Percentiles rank a stretch among this genome's conserved stretches.
These are phyloP conservation scores for Xestia c-nigrum DNA, from an alignment of 2,888 invertebrate species.

Conservation along the genomic window DNA sequence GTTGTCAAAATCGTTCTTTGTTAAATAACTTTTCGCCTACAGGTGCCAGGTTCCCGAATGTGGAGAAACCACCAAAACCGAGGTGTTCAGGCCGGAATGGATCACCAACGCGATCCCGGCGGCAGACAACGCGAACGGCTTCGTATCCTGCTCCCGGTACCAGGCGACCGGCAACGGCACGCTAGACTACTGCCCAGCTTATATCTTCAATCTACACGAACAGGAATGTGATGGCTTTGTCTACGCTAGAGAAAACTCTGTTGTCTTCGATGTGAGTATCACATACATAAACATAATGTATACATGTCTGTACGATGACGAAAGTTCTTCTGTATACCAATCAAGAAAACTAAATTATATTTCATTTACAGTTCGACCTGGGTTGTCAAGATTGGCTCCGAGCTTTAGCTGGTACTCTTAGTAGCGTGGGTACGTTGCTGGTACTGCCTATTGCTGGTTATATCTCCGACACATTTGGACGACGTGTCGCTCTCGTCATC, in stretches of 20 bases:
- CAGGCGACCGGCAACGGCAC: slow-evolving; percentile 72
- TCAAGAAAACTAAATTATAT: neutral
- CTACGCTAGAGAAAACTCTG: slow-evolving; percentile 80
- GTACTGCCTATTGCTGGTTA: slow-evolving; percentile 93
- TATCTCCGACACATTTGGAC: slow-evolving; percentile 92
- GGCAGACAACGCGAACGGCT: slow-evolving; percentile 69
- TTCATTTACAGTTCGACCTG: slow-evolving; percentile 90
- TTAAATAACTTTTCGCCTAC: neutral
- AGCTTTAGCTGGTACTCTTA: slow-evolving; percentile 93
- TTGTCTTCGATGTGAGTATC: slow-evolving; percentile 82
- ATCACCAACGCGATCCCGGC: slow-evolving; percentile 84
- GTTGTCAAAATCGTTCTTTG: neutral
- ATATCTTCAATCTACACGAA: slow-evolving; percentile 69
- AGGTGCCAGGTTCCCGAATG: slow-evolving; percentile 90
- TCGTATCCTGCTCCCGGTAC: slow-evolving; percentile 87
- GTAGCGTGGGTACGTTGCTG: slow-evolving; percentile 92
- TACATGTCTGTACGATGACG: neutral
- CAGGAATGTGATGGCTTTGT: slow-evolving; percentile 77
- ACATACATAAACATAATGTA: neutral
- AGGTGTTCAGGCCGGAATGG: slow-evolving; percentile 83
- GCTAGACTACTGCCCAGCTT: slow-evolving; percentile 75
- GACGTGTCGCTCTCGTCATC: slow-evolving; percentile 87
- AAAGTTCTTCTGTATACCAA: neutral
- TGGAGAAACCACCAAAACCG: slow-evolving; percentile 78
- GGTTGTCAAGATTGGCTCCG: slow-evolving; percentile 93